A percentile compares a stretch with the other conserved stretches of the same genome.
Conservation (phyloP, 2,797 vertebrate species). For the Trachops cirrhosus region DNA sequence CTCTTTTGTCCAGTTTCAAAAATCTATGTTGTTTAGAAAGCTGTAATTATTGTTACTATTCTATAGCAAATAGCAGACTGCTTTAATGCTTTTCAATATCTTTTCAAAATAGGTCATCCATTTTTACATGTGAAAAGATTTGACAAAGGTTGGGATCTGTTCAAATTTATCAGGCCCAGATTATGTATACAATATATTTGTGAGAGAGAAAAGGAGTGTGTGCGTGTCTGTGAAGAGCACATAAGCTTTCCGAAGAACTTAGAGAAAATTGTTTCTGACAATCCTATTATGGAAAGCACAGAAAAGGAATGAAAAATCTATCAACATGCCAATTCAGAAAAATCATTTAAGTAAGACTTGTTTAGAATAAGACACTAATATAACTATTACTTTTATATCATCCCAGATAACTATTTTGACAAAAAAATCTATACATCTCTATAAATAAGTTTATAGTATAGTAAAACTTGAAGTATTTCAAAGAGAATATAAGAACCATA, state of each 20-base stretch:
- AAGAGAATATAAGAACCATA: neutral
- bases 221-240: neutral
- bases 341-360: slow-evolving; percentile 22
- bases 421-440: neutral
- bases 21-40: neutral
- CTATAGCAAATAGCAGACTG: neutral
- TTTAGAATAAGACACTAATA: neutral
- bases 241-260: neutral
- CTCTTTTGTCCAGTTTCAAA: neutral
- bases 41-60: neutral
- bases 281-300: neutral
- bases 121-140: neutral
- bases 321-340: neutral
- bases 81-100: neutral
- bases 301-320: slow-evolving; percentile 18
- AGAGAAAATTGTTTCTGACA: slow-evolving; percentile 42
- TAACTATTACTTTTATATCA: slow-evolving; percentile 7
- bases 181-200: neutral
- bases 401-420: neutral
- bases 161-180: neutral
- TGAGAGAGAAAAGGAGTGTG: neutral
- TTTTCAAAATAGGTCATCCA: neutral
- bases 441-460: neutral
- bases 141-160: neutral
- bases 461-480: neutral